Percentiles rank a stretch among this genome's conserved stretches.
phyloP scores from a whole-genome alignment of 2,888 invertebrate genomes.

The Emmelina monodactyla region DNA sequence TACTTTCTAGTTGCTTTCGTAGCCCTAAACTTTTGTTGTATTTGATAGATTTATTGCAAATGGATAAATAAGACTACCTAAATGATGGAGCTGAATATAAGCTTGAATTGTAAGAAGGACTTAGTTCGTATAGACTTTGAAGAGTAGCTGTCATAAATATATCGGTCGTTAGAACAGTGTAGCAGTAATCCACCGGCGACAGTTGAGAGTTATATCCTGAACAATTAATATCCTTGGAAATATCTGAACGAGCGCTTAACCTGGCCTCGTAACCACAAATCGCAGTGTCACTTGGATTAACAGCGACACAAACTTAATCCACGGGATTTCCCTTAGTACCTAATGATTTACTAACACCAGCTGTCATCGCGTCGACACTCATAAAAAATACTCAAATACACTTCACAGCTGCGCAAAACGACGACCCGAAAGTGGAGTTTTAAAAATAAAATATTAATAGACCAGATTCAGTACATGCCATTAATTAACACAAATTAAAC shows the following conservation, averaged over 20 bases:
- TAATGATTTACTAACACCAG: conserved; percentile 43
- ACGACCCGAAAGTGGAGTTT: conserved; percentile 8
- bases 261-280: conserved; percentile 27
- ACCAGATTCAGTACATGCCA: background rate
- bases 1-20: too few species aligned
- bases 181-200: too few species aligned
- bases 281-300: conserved; percentile 26
- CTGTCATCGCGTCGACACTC: conserved; percentile 38
- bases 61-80: too few species aligned
- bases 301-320: conserved; percentile 2
- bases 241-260: conserved; percentile 14
- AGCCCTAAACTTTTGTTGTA: too few species aligned
- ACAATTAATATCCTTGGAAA: too few species aligned
- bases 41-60: too few species aligned
- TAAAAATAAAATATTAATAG: background rate
- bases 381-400: conserved; percentile 17
- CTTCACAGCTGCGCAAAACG: conserved; percentile 21
- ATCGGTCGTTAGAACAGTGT: too few species aligned
- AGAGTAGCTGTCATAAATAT: too few species aligned
- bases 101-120: too few species aligned
- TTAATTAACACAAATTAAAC: conserved; percentile 1
- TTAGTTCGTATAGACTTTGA: too few species aligned
- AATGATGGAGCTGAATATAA: too few species aligned
- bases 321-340: conserved; percentile 16
- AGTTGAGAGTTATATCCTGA: too few species aligned